These are phyloP conservation scores for Beris morrisii DNA, from an alignment of 2,888 invertebrate species.

Conservation along the genomic window DNA sequence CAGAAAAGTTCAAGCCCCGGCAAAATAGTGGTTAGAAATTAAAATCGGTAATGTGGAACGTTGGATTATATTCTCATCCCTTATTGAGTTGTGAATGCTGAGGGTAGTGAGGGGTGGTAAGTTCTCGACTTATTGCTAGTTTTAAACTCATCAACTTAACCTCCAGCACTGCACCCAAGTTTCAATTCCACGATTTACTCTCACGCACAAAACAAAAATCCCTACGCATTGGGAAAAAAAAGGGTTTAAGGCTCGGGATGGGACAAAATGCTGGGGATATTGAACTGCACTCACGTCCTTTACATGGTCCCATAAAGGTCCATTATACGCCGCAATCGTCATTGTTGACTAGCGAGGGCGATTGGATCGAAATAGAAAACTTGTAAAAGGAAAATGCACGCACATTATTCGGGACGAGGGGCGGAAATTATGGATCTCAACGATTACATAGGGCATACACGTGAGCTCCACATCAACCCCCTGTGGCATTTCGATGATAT, in stretches of 20 bases:
- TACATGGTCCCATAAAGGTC: constrained; percentile 25
- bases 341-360: constrained; percentile 36
- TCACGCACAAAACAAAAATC: constrained; percentile 24
- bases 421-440: background rate
- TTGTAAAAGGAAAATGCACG: constrained; percentile 28
- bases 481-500: background rate
- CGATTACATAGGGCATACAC: background rate
- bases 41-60: no score
- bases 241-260: background rate
- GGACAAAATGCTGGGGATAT: constrained; percentile 12
- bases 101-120: no score
- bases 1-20: no score
- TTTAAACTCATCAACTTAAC: no score
- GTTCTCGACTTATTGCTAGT: no score
- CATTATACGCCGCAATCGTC: constrained; percentile 30
- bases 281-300: constrained; percentile 21
- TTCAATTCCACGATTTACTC: background rate
- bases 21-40: no score
- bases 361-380: constrained; percentile 38
- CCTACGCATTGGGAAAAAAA: constrained; percentile 21
- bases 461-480: background rate
- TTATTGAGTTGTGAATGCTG: no score
- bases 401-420: constrained; percentile 14
- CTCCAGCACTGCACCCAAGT: background rate
- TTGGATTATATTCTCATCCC: no score